Evolutionary conservation across 2,113 vertebrate genomes (phyloP).

Genomic region (Accipiter cooperii): DNA sequence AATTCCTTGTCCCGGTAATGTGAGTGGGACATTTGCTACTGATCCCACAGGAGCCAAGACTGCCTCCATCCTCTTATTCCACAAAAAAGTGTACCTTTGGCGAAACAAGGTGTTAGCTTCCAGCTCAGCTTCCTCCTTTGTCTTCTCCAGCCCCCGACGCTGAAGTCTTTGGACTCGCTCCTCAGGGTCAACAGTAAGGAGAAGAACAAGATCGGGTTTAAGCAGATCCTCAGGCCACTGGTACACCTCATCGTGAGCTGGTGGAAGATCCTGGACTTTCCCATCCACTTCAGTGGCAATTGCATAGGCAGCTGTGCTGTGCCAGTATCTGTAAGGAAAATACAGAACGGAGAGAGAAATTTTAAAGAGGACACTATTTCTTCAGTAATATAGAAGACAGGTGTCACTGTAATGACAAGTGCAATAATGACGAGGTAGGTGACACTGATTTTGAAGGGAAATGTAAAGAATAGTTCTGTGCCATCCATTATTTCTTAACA

Average conservation of each 20-base stretch:
- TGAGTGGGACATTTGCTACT: not conserved
- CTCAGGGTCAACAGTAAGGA: slow-evolving; percentile 81
- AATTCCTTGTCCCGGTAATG: not conserved
- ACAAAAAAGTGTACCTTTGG: slow-evolving; percentile 73
- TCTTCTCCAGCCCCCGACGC: slow-evolving; percentile 76
- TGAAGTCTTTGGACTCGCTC: slow-evolving; percentile 79
- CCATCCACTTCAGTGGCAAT: slow-evolving; percentile 86
- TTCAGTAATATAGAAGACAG: not conserved
- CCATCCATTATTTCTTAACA: not conserved
- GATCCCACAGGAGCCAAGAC: not conserved
- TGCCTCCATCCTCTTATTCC: not conserved
- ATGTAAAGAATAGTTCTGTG: not conserved
- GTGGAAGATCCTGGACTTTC: slow-evolving; percentile 76
- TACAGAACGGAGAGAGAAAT: not conserved
- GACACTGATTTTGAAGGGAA: not conserved
- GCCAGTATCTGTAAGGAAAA: slow-evolving; percentile 83
- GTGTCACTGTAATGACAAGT: not conserved
- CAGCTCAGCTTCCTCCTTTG: slow-evolving; percentile 82
- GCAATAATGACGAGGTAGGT: not conserved
- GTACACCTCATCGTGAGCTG: slow-evolving; percentile 76
- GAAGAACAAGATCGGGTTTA: slow-evolving; percentile 80
- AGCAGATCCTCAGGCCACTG: slow-evolving; percentile 87
- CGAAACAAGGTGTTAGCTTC: slow-evolving; percentile 82
- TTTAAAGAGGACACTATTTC: not conserved
- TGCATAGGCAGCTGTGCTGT: slow-evolving; percentile 91